Percentiles rank a stretch among this genome's conserved stretches.
phyloP scores from a whole-genome alignment of 2,113 vertebrate genomes.

The Verasper variegatus region DNA sequence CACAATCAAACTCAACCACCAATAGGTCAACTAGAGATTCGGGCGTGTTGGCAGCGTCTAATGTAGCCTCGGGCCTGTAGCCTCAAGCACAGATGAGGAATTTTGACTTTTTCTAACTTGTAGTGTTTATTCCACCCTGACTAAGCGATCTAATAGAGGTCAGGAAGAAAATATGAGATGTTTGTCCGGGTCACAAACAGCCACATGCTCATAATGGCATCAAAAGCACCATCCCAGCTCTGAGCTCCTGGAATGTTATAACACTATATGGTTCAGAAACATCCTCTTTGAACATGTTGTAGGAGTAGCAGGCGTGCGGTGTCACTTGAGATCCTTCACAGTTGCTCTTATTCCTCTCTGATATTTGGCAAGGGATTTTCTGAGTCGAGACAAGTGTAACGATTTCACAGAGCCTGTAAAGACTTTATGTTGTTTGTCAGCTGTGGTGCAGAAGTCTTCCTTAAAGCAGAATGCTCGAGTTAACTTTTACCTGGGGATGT shows the following conservation, averaged over 20 bases:
- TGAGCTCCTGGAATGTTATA: neutral
- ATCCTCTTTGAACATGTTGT: neutral
- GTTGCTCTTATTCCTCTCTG: neutral
- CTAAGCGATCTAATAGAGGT: neutral
- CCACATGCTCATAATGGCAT: neutral
- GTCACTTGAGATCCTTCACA: conserved; percentile 13
- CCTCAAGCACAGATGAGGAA: neutral
- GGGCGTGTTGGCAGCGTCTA: neutral
- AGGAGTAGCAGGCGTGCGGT: neutral
- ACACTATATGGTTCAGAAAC: neutral
- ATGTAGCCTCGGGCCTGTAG: neutral
- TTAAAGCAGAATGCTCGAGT: neutral
- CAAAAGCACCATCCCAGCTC: neutral
- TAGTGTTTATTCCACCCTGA: neutral
- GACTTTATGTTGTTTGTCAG: conserved; percentile 20
- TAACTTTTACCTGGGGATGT: neutral
- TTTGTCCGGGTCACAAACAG: neutral
- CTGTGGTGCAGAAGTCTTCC: neutral
- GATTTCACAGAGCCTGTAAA: conserved; percentile 30
- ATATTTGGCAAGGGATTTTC: neutral
- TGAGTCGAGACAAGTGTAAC: conserved; percentile 23
- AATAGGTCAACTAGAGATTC: neutral
- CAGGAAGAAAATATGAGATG: neutral
- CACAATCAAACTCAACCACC: neutral
- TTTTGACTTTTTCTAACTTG: neutral